A percentile compares a stretch with the other conserved stretches of the same genome.
These are phyloP conservation scores for Strix uralensis DNA, from an alignment of 2,113 vertebrate genomes.

Conservation along the genomic window DNA sequence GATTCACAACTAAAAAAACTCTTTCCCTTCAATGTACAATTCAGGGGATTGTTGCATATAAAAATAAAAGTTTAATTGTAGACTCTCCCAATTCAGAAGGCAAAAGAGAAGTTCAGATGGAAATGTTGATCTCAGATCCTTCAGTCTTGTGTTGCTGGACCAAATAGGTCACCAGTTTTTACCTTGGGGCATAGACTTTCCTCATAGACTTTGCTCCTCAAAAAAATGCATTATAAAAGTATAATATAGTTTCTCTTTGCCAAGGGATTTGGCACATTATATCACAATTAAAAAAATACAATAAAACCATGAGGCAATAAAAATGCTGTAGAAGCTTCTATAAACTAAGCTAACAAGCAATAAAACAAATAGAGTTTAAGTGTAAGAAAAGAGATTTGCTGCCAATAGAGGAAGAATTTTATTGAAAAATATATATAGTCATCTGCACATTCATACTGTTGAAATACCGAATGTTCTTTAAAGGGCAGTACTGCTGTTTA, in stretches of 20 bases:
- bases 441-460: neutral
- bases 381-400: neutral
- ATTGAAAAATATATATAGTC: slow-evolving; percentile 23
- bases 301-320: slow-evolving; percentile 38
- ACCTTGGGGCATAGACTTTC: neutral
- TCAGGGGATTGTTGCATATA: neutral
- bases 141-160: neutral
- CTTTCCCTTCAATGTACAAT: neutral
- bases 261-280: slow-evolving; percentile 31
- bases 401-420: slow-evolving; percentile 32
- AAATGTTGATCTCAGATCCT: neutral
- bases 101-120: neutral
- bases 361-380: slow-evolving; percentile 49
- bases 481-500: slow-evolving; percentile 14
- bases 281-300: slow-evolving; percentile 46
- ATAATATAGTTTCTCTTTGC: neutral
- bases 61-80: neutral
- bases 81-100: neutral
- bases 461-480: slow-evolving; percentile 14
- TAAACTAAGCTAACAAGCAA: slow-evolving; percentile 59
- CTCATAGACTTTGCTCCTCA: neutral
- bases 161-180: neutral
- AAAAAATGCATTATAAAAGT: neutral
- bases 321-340: slow-evolving; percentile 31
- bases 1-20: neutral